Evolutionary conservation across 2,888 invertebrate genomes (phyloP).

Genomic region (Elmis aenea): DNA sequence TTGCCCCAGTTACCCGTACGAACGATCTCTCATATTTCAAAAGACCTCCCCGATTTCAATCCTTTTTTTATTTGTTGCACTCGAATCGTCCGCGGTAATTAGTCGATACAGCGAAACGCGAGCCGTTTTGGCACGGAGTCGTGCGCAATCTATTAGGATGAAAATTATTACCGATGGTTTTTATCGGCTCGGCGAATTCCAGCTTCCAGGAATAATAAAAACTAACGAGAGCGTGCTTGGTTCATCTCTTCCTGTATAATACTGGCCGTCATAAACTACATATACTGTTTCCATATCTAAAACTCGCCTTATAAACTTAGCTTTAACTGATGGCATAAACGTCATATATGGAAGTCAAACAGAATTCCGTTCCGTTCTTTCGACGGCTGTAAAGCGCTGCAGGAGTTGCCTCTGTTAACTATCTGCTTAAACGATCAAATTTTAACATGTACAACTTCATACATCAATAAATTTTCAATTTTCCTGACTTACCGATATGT

Average conservation of each 20-base stretch:
- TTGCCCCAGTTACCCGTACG: constrained; percentile 22
- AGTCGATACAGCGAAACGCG: too few species aligned
- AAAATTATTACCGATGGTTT: constrained; percentile 15
- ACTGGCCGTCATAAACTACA: constrained; percentile 23
- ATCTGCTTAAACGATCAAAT: too few species aligned
- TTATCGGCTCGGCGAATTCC: constrained; percentile 17
- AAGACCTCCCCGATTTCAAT: too few species aligned
- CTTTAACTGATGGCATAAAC: constrained; percentile 22
- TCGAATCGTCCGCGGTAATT: too few species aligned
- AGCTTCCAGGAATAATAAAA: constrained; percentile 44
- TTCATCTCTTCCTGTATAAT: constrained; percentile 25
- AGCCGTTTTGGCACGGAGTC: constrained; percentile 15
- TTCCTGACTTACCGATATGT: too few species aligned
- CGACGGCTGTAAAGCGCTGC: too few species aligned
- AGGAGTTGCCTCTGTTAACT: too few species aligned
- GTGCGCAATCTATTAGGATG: constrained; percentile 15
- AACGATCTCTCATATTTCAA: too few species aligned
- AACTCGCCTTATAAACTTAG: constrained; percentile 21
- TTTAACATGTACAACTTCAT: too few species aligned
- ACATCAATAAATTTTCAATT: too few species aligned
- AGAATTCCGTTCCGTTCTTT: constrained; percentile 19
- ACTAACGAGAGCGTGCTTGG: constrained; percentile 41
- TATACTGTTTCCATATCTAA: constrained; percentile 25
- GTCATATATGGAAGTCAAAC: constrained; percentile 21
- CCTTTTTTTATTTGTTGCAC: too few species aligned